Base-by-base conservation (phyloP, 2,113 vertebrate species). In the Gadus chalcogrammus region DNA sequence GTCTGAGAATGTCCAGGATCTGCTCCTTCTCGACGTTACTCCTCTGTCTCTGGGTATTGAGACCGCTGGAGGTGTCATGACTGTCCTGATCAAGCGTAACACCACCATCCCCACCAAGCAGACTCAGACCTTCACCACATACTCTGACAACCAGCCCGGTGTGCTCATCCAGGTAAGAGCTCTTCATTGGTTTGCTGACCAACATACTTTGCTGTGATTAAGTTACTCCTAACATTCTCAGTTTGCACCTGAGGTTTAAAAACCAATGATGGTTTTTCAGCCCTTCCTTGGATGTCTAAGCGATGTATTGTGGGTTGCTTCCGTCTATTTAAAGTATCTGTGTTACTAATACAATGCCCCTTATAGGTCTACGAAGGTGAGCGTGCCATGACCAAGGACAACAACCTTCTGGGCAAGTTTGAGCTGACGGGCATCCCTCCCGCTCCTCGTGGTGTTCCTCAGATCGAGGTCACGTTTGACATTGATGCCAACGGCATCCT, bases 321-420 rank as follows among this genome's bases (percentile, higher is more conserved):
- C 1, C 0, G 15, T 16, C 15, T 0, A 15, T 7, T 62, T 24
- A 48, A 48, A 9, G 9, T 5, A 4, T 17, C 1, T 6, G 0
- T 38, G 5, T 55, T 31, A 16, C 65, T 70, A 64, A 82, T 5
- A 0, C 0, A 3, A 2, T 59, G 3, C 3, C 35, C 31, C 12
- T 3, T 62, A 61, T 69, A 93, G 90, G 91, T 93, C 0, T 93
- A 86, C 3, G 91, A 93, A 42, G 92, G 93, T 72, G 93, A 93
- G 56, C 84, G 91, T 70, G 88, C 90, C 2, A 90, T 94, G 93
- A 94, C 92, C 2, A 94, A 80, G 65, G 92, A 94, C 80, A 94
- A 94, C 86, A 94, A 92, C 68, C 78, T 94, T 35, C 83, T 94
- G 67, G 93, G 93, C 42, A 93, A 92, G n/a, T 82, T 91, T 73